Conservation (phyloP, 2,888 invertebrate species). For the Phyllotreta striolata region DNA sequence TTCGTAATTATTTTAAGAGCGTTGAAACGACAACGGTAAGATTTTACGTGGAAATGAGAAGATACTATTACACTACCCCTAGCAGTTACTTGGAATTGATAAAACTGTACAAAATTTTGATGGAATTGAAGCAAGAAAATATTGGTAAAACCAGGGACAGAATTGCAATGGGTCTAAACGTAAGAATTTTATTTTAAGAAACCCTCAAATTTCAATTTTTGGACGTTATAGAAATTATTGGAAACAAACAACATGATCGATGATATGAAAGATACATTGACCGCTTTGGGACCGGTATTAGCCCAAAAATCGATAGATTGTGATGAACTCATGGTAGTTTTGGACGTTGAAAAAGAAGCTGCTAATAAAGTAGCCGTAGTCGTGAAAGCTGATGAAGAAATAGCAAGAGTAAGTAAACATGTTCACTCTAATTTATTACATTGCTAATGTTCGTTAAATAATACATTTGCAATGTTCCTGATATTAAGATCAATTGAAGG, state of each 20-base stretch:
- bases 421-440: too few relatives aligned
- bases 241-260: constrained; percentile 84
- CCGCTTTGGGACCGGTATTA: constrained; percentile 81
- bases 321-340: constrained; percentile 74
- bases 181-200: constrained; percentile 42
- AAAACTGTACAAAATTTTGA: constrained; percentile 76
- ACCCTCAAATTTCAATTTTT: not conserved
- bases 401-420: constrained; percentile 71
- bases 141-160: constrained; percentile 72
- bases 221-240: constrained; percentile 71
- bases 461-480: not conserved
- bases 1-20: constrained; percentile 64
- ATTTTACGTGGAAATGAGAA: constrained; percentile 82
- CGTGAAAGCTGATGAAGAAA: constrained; percentile 84
- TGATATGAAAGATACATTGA: constrained; percentile 84
- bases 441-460: too few relatives aligned
- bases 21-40: constrained; percentile 80
- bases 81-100: constrained; percentile 89
- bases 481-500: too few relatives aligned
- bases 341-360: constrained; percentile 81
- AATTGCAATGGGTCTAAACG: constrained; percentile 77
- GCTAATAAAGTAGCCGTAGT: constrained; percentile 82
- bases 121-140: constrained; percentile 74
- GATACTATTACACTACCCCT: constrained; percentile 90
- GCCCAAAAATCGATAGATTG: constrained; percentile 81